Evolutionary conservation across 2,888 invertebrate genomes (phyloP), one percentile per base, ranked within the genome.

Genomic region (Antheraea yamamai): DNA sequence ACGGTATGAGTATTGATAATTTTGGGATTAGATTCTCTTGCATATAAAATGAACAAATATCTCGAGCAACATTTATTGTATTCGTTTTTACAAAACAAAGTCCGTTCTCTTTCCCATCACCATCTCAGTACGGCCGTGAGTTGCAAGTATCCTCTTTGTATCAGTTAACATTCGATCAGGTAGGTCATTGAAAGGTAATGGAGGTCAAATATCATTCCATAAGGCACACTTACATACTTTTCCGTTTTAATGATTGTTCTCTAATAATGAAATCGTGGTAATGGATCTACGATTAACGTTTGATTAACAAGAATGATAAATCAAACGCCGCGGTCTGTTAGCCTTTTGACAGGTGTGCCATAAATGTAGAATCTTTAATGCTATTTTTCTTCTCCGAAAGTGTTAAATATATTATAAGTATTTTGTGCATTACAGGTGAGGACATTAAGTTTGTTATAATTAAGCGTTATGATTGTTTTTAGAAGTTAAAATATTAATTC

Each of bases 231-330:
- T 75, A 73, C 72, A 72, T 71, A 83, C 85, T 85, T 85, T 85
- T 81, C 39, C n/a, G 78, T 66, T 81, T 79, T 74, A 83, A 81
- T 87, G 85, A 89, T 90, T 89, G 88, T 90, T 89, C 85, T 83
- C 81, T 75, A 81, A 89, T 87, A 89, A 89, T 87, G 81, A 87
- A 87, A 88, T 86, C 83, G 76, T 79, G 79, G 82, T 91, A 90
- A 91, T 91, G 87, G 81, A 85, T 87, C 89, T 91, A 87, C 90
- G 89, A 92, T 90, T 84, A 85, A 82, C 79, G 80, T 85, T 88
- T 88, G 89, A 91, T 89, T 87, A 88, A 87, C 85, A 81, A 85
- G 83, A 85, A 89, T 89, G 89, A 91, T 91, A 87, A 90, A 88
- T 89, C 86, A 88, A 86, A 87, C 78, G 35, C 39, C 8, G 39